Evolutionary conservation across 2,888 invertebrate genomes (phyloP).

Genomic region (Silvanus unidentatus): DNA sequence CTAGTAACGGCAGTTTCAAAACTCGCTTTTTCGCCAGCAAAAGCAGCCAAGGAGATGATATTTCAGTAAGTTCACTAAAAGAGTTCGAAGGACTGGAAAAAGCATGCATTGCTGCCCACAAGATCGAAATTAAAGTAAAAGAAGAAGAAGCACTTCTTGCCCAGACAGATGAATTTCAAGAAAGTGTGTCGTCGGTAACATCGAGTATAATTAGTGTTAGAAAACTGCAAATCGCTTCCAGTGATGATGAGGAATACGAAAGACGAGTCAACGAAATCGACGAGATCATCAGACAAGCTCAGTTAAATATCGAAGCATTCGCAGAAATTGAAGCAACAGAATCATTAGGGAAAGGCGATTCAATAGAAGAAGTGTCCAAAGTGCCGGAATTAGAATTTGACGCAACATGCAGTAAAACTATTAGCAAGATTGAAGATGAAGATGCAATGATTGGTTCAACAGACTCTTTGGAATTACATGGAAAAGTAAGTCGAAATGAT

Average conservation of each 20-base stretch:
- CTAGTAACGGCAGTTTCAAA: slow-evolving; percentile 76
- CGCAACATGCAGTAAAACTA: slow-evolving; percentile 39
- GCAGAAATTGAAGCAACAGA: slow-evolving; percentile 55
- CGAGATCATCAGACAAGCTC: slow-evolving; percentile 62
- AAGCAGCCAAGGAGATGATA: slow-evolving; percentile 75
- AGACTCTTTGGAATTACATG: slow-evolving; percentile 55
- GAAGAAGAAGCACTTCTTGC: slow-evolving; percentile 75
- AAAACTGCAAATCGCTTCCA: slow-evolving; percentile 51
- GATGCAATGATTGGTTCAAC: slow-evolving; percentile 57
- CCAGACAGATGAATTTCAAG: slow-evolving; percentile 50
- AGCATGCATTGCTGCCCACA: slow-evolving; percentile 77
- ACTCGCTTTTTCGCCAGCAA: slow-evolving; percentile 63
- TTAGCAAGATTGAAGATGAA: slow-evolving; percentile 41
- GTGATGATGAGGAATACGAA: slow-evolving; percentile 55
- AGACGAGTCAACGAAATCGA: slow-evolving; percentile 63
- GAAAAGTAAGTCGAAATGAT: slow-evolving; percentile 50
- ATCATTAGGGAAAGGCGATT: slow-evolving; percentile 49
- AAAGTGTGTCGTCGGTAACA: slow-evolving; percentile 51
- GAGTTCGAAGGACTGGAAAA: slow-evolving; percentile 90
- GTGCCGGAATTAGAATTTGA: slow-evolving; percentile 52
- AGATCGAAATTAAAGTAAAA: slow-evolving; percentile 75
- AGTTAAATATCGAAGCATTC: slow-evolving; percentile 59
- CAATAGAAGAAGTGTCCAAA: slow-evolving; percentile 50
- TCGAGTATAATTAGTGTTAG: slow-evolving; percentile 57
- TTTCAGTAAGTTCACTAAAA: slow-evolving; percentile 79